phyloP scores from a whole-genome alignment of 2,888 invertebrate genomes.

The Dolichopus griseipennis region DNA sequence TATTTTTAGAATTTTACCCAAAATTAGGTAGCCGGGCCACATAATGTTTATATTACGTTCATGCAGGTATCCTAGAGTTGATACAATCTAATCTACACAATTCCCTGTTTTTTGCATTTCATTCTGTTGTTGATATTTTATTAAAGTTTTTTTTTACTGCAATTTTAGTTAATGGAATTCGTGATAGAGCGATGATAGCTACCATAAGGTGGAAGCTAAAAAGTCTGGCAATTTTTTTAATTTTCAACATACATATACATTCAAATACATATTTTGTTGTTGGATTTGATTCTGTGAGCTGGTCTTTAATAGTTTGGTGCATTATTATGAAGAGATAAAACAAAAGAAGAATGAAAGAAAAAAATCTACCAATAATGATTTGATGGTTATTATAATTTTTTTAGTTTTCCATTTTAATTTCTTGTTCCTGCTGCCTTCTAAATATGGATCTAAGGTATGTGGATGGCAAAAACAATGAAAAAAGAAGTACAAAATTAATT shows the following conservation, averaged over 20 bases:
- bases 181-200: slow-evolving; percentile 3
- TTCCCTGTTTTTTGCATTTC: no score
- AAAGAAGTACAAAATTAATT: not conserved
- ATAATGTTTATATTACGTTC: no score
- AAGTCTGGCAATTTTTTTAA: not conserved
- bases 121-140: no score
- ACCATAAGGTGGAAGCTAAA: not conserved
- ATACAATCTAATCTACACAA: no score
- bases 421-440: not conserved
- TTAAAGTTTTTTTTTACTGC: no score
- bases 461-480: no score
- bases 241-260: not conserved
- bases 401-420: not conserved
- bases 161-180: not conserved
- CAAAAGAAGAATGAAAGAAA: not conserved
- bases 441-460: not conserved
- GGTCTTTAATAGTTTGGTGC: not conserved
- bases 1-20: no score
- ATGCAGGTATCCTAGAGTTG: no score
- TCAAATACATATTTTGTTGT: not conserved
- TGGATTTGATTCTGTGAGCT: not conserved
- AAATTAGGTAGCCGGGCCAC: no score
- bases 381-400: not conserved
- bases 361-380: not conserved
- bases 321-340: not conserved